Evolutionary conservation across 1,140 invertebrate genomes (phyloP), one percentile per base, ranked within the genome.

Genomic region (Pomacea maculata): DNA sequence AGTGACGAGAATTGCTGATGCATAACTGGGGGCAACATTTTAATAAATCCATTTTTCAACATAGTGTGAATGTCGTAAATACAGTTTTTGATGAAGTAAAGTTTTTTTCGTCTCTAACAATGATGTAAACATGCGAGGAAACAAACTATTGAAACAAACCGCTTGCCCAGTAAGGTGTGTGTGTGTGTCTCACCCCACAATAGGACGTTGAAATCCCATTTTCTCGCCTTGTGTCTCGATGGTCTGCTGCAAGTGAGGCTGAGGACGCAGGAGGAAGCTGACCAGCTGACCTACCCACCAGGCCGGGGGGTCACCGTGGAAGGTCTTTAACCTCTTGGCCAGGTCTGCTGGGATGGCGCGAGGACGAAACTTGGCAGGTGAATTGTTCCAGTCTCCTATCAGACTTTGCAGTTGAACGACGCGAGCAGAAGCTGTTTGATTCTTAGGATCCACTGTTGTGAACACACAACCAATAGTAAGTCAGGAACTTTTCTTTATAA

Each of bases 241-340:
- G 52, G 96, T 93, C 70, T 94, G 92, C 83, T 94, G 92, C 34
- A 90, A 85, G 34, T 82, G 79, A 6, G 15, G 17, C 61, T 76
- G 80, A 7, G 94, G 92, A 84, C 97, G 95, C n/a, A 96, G 96
- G 61, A 99, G 92, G 91, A 96, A 99, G 86, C 96, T 96, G 0
- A 98, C 92, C 89, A 99, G 95, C 92, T 99, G 98, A 1, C 97
- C 97, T 64, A 99, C 95, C 97, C 98, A 99, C 97, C 98, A 99
- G 45, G 97, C 97, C 79, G 96, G 93, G 1, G 98, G 98, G 91
- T 99, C 95, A 3, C 98, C 97, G 91, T 99, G 97, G 54, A 98
- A 91, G 83, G 95, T 93, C n/a, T 93, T 93, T 15, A 99, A 92
- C 80, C 96, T 92, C 14, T 94, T 93, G 17, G 95, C 95, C 78